These are phyloP conservation scores for Acleris literana DNA, from an alignment of 2,888 invertebrate species.

Conservation along the genomic window DNA sequence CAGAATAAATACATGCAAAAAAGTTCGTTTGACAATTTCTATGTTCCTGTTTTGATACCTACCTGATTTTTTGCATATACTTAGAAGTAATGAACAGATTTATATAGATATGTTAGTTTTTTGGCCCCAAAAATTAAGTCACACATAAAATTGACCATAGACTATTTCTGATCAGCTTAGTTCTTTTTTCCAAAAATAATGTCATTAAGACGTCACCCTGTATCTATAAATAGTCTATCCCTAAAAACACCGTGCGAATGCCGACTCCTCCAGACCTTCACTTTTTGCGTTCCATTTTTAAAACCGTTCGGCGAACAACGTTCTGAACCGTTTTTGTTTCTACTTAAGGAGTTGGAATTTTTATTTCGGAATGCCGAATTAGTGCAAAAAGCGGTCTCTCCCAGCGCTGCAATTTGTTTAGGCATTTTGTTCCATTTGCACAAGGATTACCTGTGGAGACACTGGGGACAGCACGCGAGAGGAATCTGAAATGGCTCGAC, in stretches of 20 bases:
- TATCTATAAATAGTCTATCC: neutral
- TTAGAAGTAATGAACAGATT: too few species aligned
- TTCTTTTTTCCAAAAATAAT: too few species aligned
- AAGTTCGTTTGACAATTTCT: too few species aligned
- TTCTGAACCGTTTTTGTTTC: constrained; percentile 65
- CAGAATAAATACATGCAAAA: too few species aligned
- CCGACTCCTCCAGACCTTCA: constrained; percentile 55
- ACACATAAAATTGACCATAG: too few species aligned
- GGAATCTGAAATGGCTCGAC: constrained; percentile 67
- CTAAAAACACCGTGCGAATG: constrained; percentile 39
- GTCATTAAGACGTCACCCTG: neutral
- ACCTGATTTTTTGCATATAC: too few species aligned
- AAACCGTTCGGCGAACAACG: constrained; percentile 61
- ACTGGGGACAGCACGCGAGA: constrained; percentile 52
- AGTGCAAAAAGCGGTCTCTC: constrained; percentile 79
- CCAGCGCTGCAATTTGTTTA: constrained; percentile 79
- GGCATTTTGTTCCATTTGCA: constrained; percentile 79
- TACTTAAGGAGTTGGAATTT: constrained; percentile 79
- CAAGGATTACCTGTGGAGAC: constrained; percentile 43
- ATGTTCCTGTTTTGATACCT: too few species aligned
- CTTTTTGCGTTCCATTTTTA: constrained; percentile 55
- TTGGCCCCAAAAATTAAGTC: too few species aligned
- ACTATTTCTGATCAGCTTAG: too few species aligned
- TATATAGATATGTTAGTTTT: too few species aligned
- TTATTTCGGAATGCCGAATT: constrained; percentile 84